Conservation (phyloP, 2,113 vertebrate genomes). For the Anolis carolinensis region DNA sequence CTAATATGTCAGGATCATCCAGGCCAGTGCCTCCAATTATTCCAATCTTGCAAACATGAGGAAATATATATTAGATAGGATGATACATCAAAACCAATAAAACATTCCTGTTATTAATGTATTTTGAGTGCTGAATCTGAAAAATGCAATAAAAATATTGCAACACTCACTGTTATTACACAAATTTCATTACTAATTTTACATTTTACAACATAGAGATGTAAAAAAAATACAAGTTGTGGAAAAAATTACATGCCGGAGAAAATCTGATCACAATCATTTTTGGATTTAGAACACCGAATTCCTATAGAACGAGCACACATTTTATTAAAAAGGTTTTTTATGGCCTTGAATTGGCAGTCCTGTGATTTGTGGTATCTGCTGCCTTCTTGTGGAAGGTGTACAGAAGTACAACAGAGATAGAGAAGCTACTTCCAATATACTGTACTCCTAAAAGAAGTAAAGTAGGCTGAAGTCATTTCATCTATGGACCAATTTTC, state of each 20-base stretch:
- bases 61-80: conserved; percentile 29
- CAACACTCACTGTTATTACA: too few relatives aligned
- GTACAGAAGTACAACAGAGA: neutral
- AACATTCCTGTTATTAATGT: neutral
- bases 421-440: too few relatives aligned
- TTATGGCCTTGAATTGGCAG: too few relatives aligned
- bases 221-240: neutral
- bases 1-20: conserved; percentile 94
- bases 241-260: neutral
- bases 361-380: neutral
- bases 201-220: neutral
- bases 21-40: conserved; percentile 96
- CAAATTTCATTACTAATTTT: neutral
- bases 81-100: neutral
- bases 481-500: too few relatives aligned
- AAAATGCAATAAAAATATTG: too few relatives aligned
- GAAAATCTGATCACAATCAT: too few relatives aligned
- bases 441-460: too few relatives aligned
- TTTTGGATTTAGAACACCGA: too few relatives aligned
- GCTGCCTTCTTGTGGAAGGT: conserved; percentile 36
- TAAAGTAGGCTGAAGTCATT: too few relatives aligned
- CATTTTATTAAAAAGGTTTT: too few relatives aligned
- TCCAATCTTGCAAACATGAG: conserved; percentile 82
- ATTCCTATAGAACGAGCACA: too few relatives aligned
- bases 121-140: neutral